A percentile compares a stretch with the other conserved stretches of the same genome.
Evolutionary conservation across 2,888 invertebrate genomes (phyloP).

Genomic region (Hecatera dysodea): DNA sequence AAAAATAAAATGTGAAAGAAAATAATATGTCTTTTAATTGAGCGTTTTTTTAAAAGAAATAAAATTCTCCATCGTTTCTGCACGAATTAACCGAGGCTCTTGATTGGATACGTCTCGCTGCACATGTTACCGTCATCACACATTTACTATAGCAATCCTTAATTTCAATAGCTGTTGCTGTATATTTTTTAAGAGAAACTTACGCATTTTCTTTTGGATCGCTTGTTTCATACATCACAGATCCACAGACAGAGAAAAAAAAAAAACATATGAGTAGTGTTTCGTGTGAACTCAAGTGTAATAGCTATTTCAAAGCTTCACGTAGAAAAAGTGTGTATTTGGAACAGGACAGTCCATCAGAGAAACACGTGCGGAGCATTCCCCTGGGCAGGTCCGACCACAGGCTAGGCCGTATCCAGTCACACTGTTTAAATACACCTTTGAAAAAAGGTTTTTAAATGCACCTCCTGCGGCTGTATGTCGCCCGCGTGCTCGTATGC

Average conservation of each 20-base stretch:
- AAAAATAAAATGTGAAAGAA: slow-evolving; percentile 46
- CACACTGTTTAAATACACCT: slow-evolving; percentile 62
- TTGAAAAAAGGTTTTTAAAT: slow-evolving; percentile 64
- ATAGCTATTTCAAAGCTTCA: slow-evolving; percentile 57
- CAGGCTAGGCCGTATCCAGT: slow-evolving; percentile 47
- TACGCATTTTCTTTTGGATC: slow-evolving; percentile 15
- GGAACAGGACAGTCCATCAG: slow-evolving; percentile 67
- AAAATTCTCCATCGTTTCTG: slow-evolving; percentile 35
- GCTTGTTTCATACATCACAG: slow-evolving; percentile 1
- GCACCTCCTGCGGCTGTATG: slow-evolving; percentile 56
- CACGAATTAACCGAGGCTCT: slow-evolving; percentile 32
- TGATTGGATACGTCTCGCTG: slow-evolving; percentile 32
- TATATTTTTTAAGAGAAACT: slow-evolving; percentile 32
- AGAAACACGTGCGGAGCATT: slow-evolving; percentile 63
- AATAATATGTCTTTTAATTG: slow-evolving; percentile 48
- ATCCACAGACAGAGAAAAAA: too few species aligned
- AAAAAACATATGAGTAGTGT: slow-evolving; percentile 7
- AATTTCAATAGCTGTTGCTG: slow-evolving; percentile 29
- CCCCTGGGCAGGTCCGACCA: slow-evolving; percentile 73
- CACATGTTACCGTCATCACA: slow-evolving; percentile 34
- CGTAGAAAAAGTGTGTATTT: slow-evolving; percentile 65
- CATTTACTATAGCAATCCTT: slow-evolving; percentile 22
- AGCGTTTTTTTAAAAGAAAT: slow-evolving; percentile 42
- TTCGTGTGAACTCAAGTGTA: slow-evolving; percentile 12
- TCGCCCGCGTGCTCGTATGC: slow-evolving; percentile 35